phyloP scores from a whole-genome alignment of 2,797 vertebrate genomes.

The Synanceia verrucosa region DNA sequence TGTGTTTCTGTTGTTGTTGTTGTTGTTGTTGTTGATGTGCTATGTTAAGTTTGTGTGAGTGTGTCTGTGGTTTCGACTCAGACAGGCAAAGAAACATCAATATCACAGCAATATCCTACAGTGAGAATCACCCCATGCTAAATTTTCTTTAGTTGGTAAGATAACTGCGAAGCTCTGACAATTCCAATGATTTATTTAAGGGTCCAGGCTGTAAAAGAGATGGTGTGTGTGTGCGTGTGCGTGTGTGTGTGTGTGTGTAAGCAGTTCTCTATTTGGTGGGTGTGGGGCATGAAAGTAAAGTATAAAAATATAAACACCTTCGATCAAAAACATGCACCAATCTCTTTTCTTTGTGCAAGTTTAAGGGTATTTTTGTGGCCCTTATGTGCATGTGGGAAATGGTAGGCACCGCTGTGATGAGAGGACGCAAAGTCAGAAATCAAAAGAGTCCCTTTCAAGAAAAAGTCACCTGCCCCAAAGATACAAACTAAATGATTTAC shows the following conservation, averaged over 20 bases:
- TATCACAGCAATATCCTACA: constrained; percentile 39
- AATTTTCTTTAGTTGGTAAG: constrained; percentile 43
- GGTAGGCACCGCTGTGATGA: constrained; percentile 43
- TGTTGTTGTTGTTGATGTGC: constrained; percentile 63
- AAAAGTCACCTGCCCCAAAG: constrained; percentile 51
- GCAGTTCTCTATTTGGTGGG: constrained; percentile 44
- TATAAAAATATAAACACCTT: constrained; percentile 68
- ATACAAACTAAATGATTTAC: constrained; percentile 58
- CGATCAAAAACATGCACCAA: constrained; percentile 57
- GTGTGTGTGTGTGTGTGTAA: not conserved
- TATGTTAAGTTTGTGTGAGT: constrained; percentile 23
- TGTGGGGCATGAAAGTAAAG: constrained; percentile 57
- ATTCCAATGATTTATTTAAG: constrained; percentile 58
- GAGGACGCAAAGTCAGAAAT: constrained; percentile 58
- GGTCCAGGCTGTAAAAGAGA: constrained; percentile 35
- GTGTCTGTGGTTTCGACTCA: constrained; percentile 19
- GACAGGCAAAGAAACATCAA: constrained; percentile 45
- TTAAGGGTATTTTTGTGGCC: constrained; percentile 36
- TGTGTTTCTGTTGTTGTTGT: constrained; percentile 66
- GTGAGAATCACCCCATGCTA: constrained; percentile 43
- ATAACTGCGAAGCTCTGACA: constrained; percentile 53
- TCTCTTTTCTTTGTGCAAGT: constrained; percentile 35
- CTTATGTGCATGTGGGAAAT: constrained; percentile 31
- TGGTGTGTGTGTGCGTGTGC: not conserved
- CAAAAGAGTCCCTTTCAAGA: constrained; percentile 55